phyloP scores from a whole-genome alignment of 92 coral and sea anemone species.

The Zoanthus sociatus region DNA sequence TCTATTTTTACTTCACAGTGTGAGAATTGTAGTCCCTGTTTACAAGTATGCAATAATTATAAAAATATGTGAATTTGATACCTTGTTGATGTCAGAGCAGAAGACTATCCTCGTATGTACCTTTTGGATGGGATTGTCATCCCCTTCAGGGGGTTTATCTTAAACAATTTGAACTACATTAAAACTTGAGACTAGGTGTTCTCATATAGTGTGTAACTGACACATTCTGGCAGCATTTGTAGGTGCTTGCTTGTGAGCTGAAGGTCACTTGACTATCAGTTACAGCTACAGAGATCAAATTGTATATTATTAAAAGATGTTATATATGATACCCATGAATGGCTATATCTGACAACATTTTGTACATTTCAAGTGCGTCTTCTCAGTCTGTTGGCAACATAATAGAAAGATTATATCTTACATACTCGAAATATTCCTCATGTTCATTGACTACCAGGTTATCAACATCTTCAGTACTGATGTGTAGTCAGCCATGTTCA shows the following conservation, averaged over 20 bases:
- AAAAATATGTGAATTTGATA: neutral
- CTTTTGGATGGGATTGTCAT: neutral
- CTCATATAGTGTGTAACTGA: neutral
- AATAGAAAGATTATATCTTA: slow-evolving; percentile 22
- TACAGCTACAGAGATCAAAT: slow-evolving; percentile 1
- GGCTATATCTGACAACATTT: slow-evolving; percentile 35
- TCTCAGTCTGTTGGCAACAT: slow-evolving; percentile 36
- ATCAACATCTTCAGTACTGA: neutral
- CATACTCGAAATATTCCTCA: slow-evolving; percentile 44
- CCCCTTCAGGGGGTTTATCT: neutral
- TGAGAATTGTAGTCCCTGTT: neutral
- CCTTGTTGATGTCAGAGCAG: neutral
- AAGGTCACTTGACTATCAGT: neutral
- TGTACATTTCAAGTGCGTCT: slow-evolving; percentile 42
- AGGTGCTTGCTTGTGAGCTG: slow-evolving; percentile 4
- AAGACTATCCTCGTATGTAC: neutral
- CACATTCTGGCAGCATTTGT: neutral
- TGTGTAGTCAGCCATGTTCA: slow-evolving; percentile 2
- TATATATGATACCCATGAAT: slow-evolving; percentile 40
- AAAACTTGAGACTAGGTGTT: neutral
- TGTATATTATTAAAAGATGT: neutral
- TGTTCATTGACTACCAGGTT: slow-evolving; percentile 4
- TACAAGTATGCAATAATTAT: neutral
- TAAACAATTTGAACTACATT: neutral
- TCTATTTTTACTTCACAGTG: neutral